Percentiles rank a stretch among this genome's conserved stretches.
phyloP scores from a whole-genome alignment of 2,888 invertebrate species.

The Loripinus fragilis region DNA sequence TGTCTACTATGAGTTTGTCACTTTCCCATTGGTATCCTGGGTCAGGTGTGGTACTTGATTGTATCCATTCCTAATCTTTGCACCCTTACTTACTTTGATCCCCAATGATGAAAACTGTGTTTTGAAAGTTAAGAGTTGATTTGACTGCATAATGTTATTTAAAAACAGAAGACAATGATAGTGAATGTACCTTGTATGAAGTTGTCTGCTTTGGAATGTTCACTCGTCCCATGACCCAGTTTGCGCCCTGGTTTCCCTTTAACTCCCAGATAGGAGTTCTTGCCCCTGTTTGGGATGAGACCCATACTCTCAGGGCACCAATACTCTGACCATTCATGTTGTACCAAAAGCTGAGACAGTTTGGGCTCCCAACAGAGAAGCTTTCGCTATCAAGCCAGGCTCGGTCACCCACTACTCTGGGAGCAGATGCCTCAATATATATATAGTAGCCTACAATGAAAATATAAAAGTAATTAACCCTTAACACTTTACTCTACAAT shows the following conservation, averaged over 20 bases:
- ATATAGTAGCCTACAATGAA: slow-evolving; percentile 60
- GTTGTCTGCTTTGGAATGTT: slow-evolving; percentile 61
- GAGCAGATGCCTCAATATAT: slow-evolving; percentile 66
- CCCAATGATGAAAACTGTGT: too few relatives aligned
- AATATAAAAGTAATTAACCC: too few relatives aligned
- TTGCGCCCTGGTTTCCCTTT: slow-evolving; percentile 58
- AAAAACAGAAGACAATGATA: too few relatives aligned
- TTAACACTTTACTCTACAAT: too few relatives aligned
- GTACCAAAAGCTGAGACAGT: slow-evolving; percentile 79
- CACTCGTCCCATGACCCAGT: slow-evolving; percentile 65
- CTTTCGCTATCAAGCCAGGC: slow-evolving; percentile 65
- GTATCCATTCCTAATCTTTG: too few relatives aligned
- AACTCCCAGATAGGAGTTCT: slow-evolving; percentile 70
- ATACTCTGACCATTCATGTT: slow-evolving; percentile 76
- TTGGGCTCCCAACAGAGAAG: slow-evolving; percentile 36
- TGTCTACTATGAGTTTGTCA: too few relatives aligned
- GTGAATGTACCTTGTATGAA: slow-evolving; percentile 68
- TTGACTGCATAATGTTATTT: too few relatives aligned
- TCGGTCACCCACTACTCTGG: slow-evolving; percentile 64
- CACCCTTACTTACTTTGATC: too few relatives aligned
- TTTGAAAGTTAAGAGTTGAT: too few relatives aligned
- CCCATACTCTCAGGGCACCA: slow-evolving; percentile 71
- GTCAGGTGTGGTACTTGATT: too few relatives aligned
- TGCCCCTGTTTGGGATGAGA: slow-evolving; percentile 56
- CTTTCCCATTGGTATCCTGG: too few relatives aligned